Evolutionary conservation across 2,797 vertebrate species (phyloP), one percentile per base, ranked within the genome.

Genomic region (Potorous gilbertii): DNA sequence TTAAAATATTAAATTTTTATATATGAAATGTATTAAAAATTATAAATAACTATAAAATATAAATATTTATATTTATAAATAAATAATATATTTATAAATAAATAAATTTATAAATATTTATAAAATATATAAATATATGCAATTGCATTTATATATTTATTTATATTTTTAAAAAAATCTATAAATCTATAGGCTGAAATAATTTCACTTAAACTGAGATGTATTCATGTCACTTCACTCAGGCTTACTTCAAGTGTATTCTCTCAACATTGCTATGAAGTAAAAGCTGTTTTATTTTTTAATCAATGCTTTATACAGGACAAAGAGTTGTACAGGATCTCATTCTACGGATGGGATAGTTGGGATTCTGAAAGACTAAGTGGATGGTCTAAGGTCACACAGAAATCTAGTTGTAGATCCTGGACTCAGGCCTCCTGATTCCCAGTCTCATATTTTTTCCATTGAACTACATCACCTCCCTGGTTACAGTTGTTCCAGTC

Each of bases 311-410:
- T 91, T 90, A 55, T 92, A 93, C 95, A 99, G 99, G 98, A 91
- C 99, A 99, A 95, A 97, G 57, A 56, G 98, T 99, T 24, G 24
- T 81, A 81, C 12, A 81, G 18, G 40, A 81, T 21, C 21, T 46
- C 40, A 81, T 46, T 81, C 40, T 46, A 46, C 16, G 24, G 18
- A 46, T 81, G 74, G 74, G 2, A 81, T 8, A 81, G 18, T 21
- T 81, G 74, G 46, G 40, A 81, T 21, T 8, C 40, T 46, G 74
- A 46, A 81, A 81, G 18, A 27, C 18, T 46, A 46, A 81, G 6
- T 27, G 9, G 12, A 46, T 81, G 21, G n/a, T 40, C n/a, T 40
- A 74, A 21, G n/a, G 18, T 74, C n/a, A 18, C n/a, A 3, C n/a
- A 40, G 66, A 74, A 74, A 74, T 18, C 66, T 40, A 40, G 14